Evolutionary conservation across 2,797 vertebrate genomes (phyloP), one percentile per base, ranked within the genome.

Genomic region (Helarctos malayanus): DNA sequence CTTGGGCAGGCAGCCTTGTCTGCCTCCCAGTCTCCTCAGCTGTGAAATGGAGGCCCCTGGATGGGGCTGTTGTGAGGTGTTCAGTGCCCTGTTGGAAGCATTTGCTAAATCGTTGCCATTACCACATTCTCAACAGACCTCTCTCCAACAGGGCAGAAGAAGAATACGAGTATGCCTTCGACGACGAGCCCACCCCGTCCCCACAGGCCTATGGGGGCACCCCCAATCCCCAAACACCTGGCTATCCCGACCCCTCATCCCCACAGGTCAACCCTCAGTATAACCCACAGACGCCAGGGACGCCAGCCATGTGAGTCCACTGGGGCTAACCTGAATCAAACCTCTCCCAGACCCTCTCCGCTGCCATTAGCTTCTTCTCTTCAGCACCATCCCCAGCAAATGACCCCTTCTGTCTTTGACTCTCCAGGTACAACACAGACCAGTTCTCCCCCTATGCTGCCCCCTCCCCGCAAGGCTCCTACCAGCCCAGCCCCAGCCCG

Each of bases 221-320:
- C 0, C 99, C 99, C 10, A 99, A 99, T 97, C 99, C 99, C 0
- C 99, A 99, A 97, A 99, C 99, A 23, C 99, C 99, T 0, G 99
- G 99, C 9, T 99, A 99, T 98, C 99, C 99, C 0, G 99, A 99
- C 92, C 99, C 99, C 18, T 99, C 99, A 0, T 99, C 99, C 21
- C 99, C 99, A 0, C 99, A 99, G 93, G 99, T 99, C 98, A 99
- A 99, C 98, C 99, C 99, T 3, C 99, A 99, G 88, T 99, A 99
- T 98, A 99, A 99, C 98, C 99, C 99, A 0, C 99, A 99, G 98
- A 99, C 99, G 0, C 99, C 99, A 0, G 99, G 99, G 29, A 99
- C 99, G 0, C 99, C 99, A 0, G 99, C 99, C 63, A 99, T 99
- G 99, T 99, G 98, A 99, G 99, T 98, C 12, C 21, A 0, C 25